phyloP scores from a whole-genome alignment of 2,113 vertebrate species.

The Lepidothrix coronata region DNA sequence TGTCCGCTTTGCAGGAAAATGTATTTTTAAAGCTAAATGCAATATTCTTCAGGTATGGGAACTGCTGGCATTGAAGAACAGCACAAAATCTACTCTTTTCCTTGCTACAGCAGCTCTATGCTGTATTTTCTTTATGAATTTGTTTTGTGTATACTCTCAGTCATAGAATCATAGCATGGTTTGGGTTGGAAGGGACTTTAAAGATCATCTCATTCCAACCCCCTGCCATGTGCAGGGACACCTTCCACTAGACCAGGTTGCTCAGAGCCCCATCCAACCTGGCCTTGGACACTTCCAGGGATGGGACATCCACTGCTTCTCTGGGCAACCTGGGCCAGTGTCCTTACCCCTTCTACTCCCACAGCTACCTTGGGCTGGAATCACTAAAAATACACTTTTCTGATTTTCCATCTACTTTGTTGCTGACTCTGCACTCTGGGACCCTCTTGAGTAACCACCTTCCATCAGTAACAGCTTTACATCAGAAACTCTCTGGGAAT shows the following conservation, averaged over 20 bases:
- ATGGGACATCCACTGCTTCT: too few species aligned
- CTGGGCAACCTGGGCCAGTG: neutral
- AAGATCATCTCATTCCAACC: neutral
- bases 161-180: neutral
- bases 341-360: neutral
- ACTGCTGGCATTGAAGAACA: neutral
- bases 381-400: neutral
- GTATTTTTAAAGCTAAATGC: neutral
- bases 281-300: neutral
- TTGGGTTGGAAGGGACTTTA: neutral
- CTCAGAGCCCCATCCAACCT: neutral
- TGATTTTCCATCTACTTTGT: fast-evolving
- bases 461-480: neutral
- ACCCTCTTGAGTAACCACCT: neutral
- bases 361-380: neutral
- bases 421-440: neutral
- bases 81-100: neutral
- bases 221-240: neutral
- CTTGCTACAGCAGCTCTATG: neutral
- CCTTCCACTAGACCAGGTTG: neutral
- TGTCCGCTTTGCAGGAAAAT: neutral
- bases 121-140: neutral
- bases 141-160: neutral
- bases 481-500: neutral
- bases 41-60: neutral